Percentiles rank a stretch among this genome's conserved stretches.
phyloP scores from a whole-genome alignment of 2,888 invertebrate species.

The Erannis defoliaria region DNA sequence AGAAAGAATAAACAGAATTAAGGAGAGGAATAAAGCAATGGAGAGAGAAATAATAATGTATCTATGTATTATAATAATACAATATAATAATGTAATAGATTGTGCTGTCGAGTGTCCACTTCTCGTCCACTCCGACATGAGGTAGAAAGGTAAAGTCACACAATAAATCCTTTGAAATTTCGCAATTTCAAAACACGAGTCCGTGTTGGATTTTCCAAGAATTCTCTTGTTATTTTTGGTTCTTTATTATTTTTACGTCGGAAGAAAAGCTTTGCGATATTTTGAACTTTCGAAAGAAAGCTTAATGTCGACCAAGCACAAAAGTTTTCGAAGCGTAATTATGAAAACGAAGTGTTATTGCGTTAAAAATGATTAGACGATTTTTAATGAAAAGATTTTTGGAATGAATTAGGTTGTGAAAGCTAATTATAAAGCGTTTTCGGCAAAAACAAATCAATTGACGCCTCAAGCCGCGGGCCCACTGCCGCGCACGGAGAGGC shows the following conservation, averaged over 20 bases:
- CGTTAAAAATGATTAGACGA: slow-evolving; percentile 2
- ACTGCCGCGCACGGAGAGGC: too few relatives aligned
- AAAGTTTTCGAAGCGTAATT: slow-evolving; percentile 15
- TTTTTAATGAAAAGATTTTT: background rate
- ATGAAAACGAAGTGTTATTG: slow-evolving; percentile 16
- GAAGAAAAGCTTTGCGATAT: slow-evolving; percentile 10
- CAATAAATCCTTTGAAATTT: slow-evolving; percentile 18
- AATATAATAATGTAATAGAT: too few relatives aligned
- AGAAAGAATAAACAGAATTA: too few relatives aligned
- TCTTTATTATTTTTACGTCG: slow-evolving; percentile 13
- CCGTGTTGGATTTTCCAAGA: slow-evolving; percentile 7
- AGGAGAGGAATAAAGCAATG: too few relatives aligned
- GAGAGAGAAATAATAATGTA: too few relatives aligned
- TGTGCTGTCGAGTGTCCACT: background rate
- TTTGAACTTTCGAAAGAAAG: slow-evolving; percentile 16
- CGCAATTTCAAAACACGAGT: slow-evolving; percentile 4
- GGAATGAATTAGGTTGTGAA: background rate
- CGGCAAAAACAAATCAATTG: slow-evolving; percentile 2
- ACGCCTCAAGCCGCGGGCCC: too few relatives aligned
- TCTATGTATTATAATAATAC: background rate
- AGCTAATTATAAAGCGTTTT: background rate
- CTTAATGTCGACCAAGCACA: background rate
- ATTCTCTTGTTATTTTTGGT: slow-evolving; percentile 9
- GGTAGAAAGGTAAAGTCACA: background rate
- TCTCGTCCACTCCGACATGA: background rate